Conservation (phyloP, 1,140 invertebrate genomes). For the Leptinotarsa lineolata region DNA sequence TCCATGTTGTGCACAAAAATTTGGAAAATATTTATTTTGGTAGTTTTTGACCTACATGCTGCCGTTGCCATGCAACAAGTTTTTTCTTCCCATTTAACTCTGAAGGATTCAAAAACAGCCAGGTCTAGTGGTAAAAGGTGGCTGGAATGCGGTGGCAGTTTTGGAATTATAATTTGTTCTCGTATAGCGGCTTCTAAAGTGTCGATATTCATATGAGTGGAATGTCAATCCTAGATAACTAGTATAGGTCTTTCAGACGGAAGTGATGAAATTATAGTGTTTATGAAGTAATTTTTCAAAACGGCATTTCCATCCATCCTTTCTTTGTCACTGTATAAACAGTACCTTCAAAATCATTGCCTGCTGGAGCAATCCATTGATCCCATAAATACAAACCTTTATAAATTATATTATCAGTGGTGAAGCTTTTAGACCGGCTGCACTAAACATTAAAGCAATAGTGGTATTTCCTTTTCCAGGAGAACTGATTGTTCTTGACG, state of each 20-base stretch:
- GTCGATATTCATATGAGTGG: constrained; percentile 1
- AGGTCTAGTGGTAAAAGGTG: neutral
- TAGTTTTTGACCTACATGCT: neutral
- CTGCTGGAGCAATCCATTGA: no score
- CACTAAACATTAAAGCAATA: constrained; percentile 43
- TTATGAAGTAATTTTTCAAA: no score
- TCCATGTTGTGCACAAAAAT: neutral
- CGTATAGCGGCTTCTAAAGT: neutral
- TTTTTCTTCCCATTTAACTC: constrained; percentile 1
- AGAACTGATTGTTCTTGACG: constrained; percentile 44
- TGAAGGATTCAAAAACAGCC: neutral
- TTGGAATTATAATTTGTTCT: constrained; percentile 1
- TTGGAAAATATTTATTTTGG: neutral
- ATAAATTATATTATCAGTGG: no score
- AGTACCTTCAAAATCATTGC: constrained; percentile 11
- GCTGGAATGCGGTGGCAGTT: neutral
- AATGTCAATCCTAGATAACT: neutral
- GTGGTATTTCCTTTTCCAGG: constrained; percentile 52
- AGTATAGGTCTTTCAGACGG: neutral
- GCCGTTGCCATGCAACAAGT: neutral
- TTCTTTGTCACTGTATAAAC: constrained; percentile 15
- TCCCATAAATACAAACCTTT: no score
- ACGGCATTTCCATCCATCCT: neutral
- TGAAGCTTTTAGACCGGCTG: constrained; percentile 1
- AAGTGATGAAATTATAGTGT: no score